Percentiles rank a stretch among this genome's conserved stretches.
Conservation (phyloP, 2,113 vertebrate genomes). For the Jacana jacana region DNA sequence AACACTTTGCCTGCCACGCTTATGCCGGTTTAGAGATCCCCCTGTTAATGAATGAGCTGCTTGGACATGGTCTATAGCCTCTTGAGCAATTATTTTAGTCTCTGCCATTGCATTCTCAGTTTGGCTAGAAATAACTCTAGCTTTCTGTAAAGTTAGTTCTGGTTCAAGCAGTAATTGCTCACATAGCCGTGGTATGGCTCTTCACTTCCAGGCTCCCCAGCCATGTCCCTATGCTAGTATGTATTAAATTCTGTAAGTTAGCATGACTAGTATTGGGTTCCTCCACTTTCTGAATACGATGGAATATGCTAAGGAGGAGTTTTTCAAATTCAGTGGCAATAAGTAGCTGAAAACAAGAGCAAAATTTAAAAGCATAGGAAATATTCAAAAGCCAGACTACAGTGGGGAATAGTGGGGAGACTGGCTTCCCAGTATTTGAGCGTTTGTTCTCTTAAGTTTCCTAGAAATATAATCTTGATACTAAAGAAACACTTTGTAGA, state of each 20-base stretch:
- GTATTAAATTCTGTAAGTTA: background rate
- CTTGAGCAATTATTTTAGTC: constrained; percentile 46
- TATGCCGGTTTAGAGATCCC: background rate
- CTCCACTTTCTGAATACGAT: background rate
- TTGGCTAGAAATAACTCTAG: constrained; percentile 40
- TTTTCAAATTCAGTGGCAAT: background rate
- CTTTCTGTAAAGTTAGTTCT: constrained; percentile 50
- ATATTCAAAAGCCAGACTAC: background rate
- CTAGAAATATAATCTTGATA: too few species aligned
- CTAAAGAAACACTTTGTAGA: background rate
- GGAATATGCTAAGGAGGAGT: background rate
- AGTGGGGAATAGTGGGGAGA: background rate
- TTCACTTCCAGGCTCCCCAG: background rate
- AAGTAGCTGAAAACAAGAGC: background rate
- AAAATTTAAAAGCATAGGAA: background rate
- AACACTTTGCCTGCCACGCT: background rate
- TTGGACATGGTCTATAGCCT: constrained; percentile 42
- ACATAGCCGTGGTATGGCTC: background rate
- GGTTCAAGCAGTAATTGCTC: constrained; percentile 53
- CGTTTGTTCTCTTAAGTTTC: background rate
- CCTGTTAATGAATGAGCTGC: constrained; percentile 5
- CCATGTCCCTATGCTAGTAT: background rate
- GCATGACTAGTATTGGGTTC: background rate
- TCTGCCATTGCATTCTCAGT: background rate
- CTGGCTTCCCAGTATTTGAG: background rate